Base-by-base conservation (phyloP, 2,113 vertebrate genomes). In the Hiodon tergisus region DNA sequence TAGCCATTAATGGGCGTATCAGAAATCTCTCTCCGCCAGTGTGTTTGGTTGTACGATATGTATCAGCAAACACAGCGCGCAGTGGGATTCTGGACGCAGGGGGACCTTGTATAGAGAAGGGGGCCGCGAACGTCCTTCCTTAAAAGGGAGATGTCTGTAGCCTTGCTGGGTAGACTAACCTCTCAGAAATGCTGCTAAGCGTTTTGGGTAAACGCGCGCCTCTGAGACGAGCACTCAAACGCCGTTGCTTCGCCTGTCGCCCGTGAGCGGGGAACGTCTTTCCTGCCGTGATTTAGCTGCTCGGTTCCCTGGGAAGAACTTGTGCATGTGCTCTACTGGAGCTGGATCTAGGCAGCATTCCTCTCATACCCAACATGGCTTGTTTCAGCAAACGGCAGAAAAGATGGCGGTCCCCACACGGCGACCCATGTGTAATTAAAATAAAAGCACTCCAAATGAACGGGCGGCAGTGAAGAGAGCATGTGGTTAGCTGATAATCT, bases 111-210 rank as follows among this genome's bases (percentile, higher is more conserved):
- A 63, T 2, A n/a, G 4, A 13, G 5, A 47, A 60, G 31, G 3
- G 70, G 47, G 5, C 6, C 48, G 17, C 11, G 9, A 17, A 47
- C 10, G 67, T 8, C 10, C 48, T 67, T 55, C 78, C 78, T 71
- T 77, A 74, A 72, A 77, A 80, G 78, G 78, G 75, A 63, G 52
- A 46, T 10, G n/a, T 53, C 52, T 69, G 74, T n/a, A 69, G 57
- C 6, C 13, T 3, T 11, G 9, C 6, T 3, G 48, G 67, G 4
- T 51, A 66, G 50, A 31, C 47, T 46, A 17, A 70, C 46, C 53
- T 5, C 67, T 74, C 52, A 58, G 66, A 74, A 78, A 69, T 73
- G 58, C 57, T 53, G 9, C 55, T 63, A 52, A 54, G 16, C 59
- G 7, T 46, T 54, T 31, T 17, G 46, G 69, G 46, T 77, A 66